Base-by-base conservation (phyloP, 1,140 invertebrate genomes). In the Ephestia elutella region DNA sequence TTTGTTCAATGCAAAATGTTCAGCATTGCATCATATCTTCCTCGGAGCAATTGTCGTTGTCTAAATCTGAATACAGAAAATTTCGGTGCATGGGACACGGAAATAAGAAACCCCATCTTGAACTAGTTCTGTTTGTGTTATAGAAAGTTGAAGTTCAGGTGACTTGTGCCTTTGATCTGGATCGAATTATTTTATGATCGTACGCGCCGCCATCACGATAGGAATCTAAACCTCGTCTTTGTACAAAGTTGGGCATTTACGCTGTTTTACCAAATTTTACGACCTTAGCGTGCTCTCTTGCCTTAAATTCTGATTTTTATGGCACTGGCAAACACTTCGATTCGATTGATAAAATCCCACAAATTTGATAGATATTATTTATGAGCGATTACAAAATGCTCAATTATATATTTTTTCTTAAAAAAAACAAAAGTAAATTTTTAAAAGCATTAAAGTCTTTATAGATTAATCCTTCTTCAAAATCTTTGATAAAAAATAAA, bases 161-260 rank as follows among this genome's bases (percentile, higher is more conserved):
- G n/a, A 38, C 11, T 8, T 28, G 25, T 38, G n/a, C n/a, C n/a
- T n/a, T 38, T 38, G 11, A n/a, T 44, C 38, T 44, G 38, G 13
- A 44, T 44, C 38, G 15, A 44, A 44, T 44, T 10, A 44, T 44
- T 44, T 44, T 44, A 44, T 15, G n/a, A 2, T 15, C 10, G 38
- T 44, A 44, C 38, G 38, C 10, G 38, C 38, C 38, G 38, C 38
- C 13, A 60, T 62, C 65, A 60, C 65, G 62, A 70, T 65, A 63
- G 65, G 65, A 63, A 62, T 70, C 59, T 63, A 68, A 66, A 49
- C 53, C 59, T 59, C 25, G 25, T 2, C n/a, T 44, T n/a, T 17
- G 38, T 1, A 15, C n/a, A 44, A 44, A 44, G n/a, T 13, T 15
- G 38, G 2, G 15, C 38, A 13, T 44, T 38, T 44, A 44, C 38